These are phyloP conservation scores for Ranitomeya imitator DNA, from an alignment of 2,113 vertebrate species.

Conservation along the genomic window DNA sequence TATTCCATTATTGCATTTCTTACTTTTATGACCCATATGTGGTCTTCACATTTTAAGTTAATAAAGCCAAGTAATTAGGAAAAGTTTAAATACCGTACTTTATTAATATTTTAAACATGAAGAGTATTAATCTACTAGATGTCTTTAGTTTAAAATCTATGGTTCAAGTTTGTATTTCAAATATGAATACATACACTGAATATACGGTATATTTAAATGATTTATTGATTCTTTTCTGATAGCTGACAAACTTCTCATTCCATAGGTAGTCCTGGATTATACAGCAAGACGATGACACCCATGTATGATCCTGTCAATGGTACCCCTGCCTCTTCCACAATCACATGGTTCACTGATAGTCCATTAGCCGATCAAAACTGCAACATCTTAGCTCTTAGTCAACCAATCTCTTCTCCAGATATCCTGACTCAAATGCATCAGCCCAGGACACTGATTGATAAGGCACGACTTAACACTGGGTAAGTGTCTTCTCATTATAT, in stretches of 20 bases:
- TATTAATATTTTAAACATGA: no score
- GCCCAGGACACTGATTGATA: conserved; percentile 84
- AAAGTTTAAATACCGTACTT: no score
- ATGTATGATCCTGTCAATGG: conserved; percentile 87
- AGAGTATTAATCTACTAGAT: no score
- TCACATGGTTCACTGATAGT: conserved; percentile 88
- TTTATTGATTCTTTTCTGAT: no score
- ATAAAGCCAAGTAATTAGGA: no score
- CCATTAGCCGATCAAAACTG: conserved; percentile 74
- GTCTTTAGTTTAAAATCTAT: no score
- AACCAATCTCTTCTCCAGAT: conserved; percentile 73
- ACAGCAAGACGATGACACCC: conserved; percentile 93
- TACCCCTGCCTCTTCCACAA: conserved; percentile 81
- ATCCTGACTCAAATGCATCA: conserved; percentile 87
- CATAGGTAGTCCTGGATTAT: conserved; percentile 80
- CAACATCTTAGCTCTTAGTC: conserved; percentile 74
- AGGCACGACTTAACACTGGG: conserved; percentile 86
- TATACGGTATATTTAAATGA: no score
- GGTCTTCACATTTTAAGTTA: no score
- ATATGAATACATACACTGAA: no score
- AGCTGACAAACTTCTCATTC: conserved; percentile 36
- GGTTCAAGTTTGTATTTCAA: no score
- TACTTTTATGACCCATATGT: no score
- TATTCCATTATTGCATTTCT: no score
- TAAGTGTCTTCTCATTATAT: conserved; percentile 64